These are phyloP conservation scores for Megaustenia siamemsis DNA, from an alignment of 2,888 invertebrate genomes.

Conservation along the genomic window DNA sequence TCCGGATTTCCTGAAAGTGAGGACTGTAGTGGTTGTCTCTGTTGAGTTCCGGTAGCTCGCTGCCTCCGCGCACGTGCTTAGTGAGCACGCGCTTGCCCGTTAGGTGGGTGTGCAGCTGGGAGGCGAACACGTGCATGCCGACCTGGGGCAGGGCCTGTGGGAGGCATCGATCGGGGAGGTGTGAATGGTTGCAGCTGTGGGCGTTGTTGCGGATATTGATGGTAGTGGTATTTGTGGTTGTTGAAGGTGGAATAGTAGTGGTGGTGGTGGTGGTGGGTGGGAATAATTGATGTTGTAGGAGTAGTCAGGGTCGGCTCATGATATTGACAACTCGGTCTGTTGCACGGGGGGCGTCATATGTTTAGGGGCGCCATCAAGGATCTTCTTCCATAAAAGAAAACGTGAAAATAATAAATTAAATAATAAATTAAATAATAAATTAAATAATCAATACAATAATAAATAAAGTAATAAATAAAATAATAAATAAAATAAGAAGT, in stretches of 20 bases:
- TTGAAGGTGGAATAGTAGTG: neutral
- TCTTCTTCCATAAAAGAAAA: no score
- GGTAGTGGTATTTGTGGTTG: neutral
- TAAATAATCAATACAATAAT: neutral
- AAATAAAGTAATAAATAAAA: neutral
- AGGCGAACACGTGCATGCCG: constrained; percentile 91
- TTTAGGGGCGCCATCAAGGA: no score
- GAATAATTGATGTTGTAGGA: no score
- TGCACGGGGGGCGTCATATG: no score
- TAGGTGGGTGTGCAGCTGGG: constrained; percentile 86
- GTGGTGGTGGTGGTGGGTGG: no score
- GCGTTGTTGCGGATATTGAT: neutral
- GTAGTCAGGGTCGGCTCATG: no score
- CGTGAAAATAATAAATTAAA: neutral
- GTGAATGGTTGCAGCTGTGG: neutral
- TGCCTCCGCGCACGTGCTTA: constrained; percentile 89
- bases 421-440: neutral
- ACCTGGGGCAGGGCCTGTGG: constrained; percentile 86
- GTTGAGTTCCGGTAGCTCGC: constrained; percentile 90
- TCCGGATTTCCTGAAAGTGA: constrained; percentile 97
- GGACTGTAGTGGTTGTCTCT: constrained; percentile 96
- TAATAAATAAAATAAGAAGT: neutral
- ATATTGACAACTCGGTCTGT: no score
- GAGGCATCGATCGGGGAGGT: neutral
- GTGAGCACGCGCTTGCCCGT: constrained; percentile 90